Base-by-base conservation (phyloP, 2,797 vertebrate species). In the Lemur catta region DNA sequence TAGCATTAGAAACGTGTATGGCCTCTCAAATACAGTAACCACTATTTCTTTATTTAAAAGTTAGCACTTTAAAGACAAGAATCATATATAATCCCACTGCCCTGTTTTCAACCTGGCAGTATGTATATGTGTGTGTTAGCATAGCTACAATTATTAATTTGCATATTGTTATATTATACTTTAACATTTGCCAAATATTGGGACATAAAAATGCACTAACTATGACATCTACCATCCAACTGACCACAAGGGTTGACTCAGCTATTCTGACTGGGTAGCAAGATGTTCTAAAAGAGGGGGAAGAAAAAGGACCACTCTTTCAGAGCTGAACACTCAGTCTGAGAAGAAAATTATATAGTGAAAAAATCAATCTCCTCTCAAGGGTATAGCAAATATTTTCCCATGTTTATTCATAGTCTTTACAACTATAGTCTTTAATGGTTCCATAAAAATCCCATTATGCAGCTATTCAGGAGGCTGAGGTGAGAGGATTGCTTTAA, bases 111-210 rank as follows among this genome's bases (percentile, higher is more conserved):
- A 61, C 90, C 35, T 94, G n/a, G 2, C 61, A 85, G 3, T 6
- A n/a, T 57, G 33, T 50, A 1, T 69, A 30, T 17, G 26, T 41
- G 35, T 18, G n/a, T 41, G 63, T 80, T 46, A 81, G 69, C 12
- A 71, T 22, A 67, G 4, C 48, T 74, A 46, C 12, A 93, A 92
- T 63, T 79, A 93, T 79, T 89, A 93, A 86, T 91, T 84, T 91
- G 46, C 24, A 72, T 65, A 81, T 59, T 79, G 14, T 33, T 82
- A 22, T 85, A 86, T 35, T 95, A 38, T 41, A 74, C 18, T 84
- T 91, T 93, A 55, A 97, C 5, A 92, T 43, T 55, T 95, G 24
- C 57, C 65, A 93, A 85, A 65, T 91, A 91, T 72, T 69, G 93
- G 35, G 28, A 85, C 48, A 81, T 78, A 95, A 96, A 85, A 61